Base-by-base conservation (phyloP, 2,113 vertebrate species). In the Elephantulus edwardii region DNA sequence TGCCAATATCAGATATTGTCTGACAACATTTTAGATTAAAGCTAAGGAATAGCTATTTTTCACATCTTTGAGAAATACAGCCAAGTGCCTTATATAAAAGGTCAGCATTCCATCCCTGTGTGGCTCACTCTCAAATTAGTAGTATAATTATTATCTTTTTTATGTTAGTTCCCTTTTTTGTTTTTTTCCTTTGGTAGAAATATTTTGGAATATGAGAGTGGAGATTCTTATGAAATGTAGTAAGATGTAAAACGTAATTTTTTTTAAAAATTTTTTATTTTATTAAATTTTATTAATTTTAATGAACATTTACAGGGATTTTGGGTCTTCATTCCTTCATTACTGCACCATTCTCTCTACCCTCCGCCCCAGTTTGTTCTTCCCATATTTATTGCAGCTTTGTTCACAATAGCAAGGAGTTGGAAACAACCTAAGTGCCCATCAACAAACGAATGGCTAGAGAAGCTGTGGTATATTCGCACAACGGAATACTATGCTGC, bases 241-340 rank as follows among this genome's bases (percentile, higher is more conserved):
- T 75, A 74, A 46, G 68, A 75, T 54, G 11, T 86, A 74, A 89
- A 91, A 79, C 42, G 71, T 58, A 24, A 2, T 70, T 88, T 79
- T n/a, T n/a, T n/a, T n/a, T n/a, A n/a, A n/a, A n/a, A n/a, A n/a
- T n/a, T n/a, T n/a, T n/a, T n/a, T n/a, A n/a, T n/a, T n/a, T n/a
- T n/a, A n/a, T n/a, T n/a, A n/a, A n/a, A n/a, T n/a, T n/a, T n/a
- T n/a, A n/a, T n/a, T n/a, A n/a, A n/a, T n/a, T n/a, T n/a, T n/a
- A n/a, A n/a, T n/a, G n/a, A n/a, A n/a, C n/a, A n/a, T n/a, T n/a
- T n/a, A n/a, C n/a, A n/a, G n/a, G n/a, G n/a, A n/a, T n/a, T n/a
- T n/a, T n/a, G n/a, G n/a, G n/a, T n/a, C n/a, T n/a, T n/a, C n/a
- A n/a, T n/a, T n/a, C n/a, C n/a, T n/a, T n/a, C n/a, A n/a, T n/a